Evolutionary conservation across 1,140 invertebrate genomes (phyloP).

Genomic region (Atopsyche davidsoni): DNA sequence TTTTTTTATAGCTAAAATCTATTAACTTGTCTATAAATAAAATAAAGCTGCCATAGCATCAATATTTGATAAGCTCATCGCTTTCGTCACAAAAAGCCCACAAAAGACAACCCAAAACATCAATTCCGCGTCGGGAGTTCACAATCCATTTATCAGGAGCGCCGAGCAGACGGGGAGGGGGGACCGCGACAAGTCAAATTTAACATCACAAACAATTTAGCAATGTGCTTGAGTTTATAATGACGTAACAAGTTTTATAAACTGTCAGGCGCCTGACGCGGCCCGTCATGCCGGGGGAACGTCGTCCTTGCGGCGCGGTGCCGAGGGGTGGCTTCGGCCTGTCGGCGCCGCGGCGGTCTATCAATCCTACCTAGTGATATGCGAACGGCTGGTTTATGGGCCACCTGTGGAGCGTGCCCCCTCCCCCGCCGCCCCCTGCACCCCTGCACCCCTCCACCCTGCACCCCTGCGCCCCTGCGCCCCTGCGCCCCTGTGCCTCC

Average conservation of each 20-base stretch:
- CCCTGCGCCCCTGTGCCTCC: not conserved
- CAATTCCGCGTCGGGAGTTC: no score
- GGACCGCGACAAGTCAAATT: constrained; percentile 23
- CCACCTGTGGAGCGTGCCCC: constrained; percentile 24
- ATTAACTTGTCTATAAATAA: no score
- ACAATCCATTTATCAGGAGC: no score
- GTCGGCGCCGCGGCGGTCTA: constrained; percentile 21
- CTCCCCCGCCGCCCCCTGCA: constrained; percentile 1
- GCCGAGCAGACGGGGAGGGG: no score
- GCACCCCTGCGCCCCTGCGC: not conserved
- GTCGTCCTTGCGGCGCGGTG: constrained; percentile 8
- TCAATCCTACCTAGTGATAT: constrained; percentile 30
- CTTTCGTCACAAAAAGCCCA: no score
- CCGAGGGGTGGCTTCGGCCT: constrained; percentile 13
- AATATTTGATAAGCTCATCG: no score
- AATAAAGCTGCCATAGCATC: no score
- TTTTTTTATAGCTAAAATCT: no score
- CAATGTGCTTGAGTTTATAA: constrained; percentile 27
- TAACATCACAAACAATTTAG: constrained; percentile 29
- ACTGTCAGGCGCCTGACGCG: constrained; percentile 27
- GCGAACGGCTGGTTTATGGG: constrained; percentile 31
- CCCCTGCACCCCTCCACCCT: not conserved
- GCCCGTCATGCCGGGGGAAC: not conserved
- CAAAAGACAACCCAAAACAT: no score
- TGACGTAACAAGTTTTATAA: constrained; percentile 30